Base-by-base conservation (phyloP, 2,888 invertebrate species). In the Drosophila putrida region DNA sequence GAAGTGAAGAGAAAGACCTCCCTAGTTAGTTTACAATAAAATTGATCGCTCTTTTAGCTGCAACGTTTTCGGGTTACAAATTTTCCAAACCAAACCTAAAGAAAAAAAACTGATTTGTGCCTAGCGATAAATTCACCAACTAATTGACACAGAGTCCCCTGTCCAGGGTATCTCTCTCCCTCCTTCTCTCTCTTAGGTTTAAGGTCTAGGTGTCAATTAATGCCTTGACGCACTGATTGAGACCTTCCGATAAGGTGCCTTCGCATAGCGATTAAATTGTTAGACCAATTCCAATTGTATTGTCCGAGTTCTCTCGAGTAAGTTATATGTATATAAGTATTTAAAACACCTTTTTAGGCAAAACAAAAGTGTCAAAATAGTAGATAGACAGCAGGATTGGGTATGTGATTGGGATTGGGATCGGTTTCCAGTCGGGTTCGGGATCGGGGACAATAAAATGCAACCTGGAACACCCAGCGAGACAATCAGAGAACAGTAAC, bases 311-410 rank as follows among this genome's bases (percentile, higher is more conserved):
- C 9, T 6, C n/a, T 11, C 43, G 74, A 86, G 74, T 75, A 77
- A 87, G 84, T 75, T 77, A 84, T 63, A 65, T 77, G 78, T 68
- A 65, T 75, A 82, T 74, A 86, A 62, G 62, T 86, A 87, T 84
- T 83, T 81, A 69, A 89, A 87, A 87, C 89, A 81, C 88, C 88
- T 89, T 89, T 84, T 84, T 81, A 75, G 85, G 60, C 89, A 64
- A 74, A 77, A 82, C 89, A 87, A 89, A 83, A 87, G 89, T 88
- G 89, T 89, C 89, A 89, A 87, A 89, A 87, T 74, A 88, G 71
- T 54, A 68, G 68, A 82, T 80, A 64, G 82, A 68, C 75, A 64
- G 41, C 51, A 43, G 68, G 44, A 43, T 61, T 33, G 63, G 38
- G 11, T 25, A 15, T 8, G 31, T 31, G 27, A 60, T 51, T 43